Base-by-base conservation (phyloP, 2,888 invertebrate genomes). In the Pemphredon lugubris region DNA sequence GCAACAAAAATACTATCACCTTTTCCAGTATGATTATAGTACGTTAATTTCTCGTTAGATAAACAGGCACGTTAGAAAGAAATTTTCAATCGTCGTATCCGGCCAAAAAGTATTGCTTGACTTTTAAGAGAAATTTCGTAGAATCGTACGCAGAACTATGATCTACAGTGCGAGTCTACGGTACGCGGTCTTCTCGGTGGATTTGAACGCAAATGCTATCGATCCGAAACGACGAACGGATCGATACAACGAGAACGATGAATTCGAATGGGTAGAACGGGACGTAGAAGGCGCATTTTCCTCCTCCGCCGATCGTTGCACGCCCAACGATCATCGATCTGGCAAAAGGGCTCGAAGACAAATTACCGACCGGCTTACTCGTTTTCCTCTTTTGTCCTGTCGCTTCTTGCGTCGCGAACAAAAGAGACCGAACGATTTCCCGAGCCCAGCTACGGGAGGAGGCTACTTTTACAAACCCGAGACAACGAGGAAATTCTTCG, bases 1-100 rank as follows among this genome's bases (percentile, higher is more conserved):
- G 71, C 73, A 73, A 73, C 73, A 73, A 73, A 73, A 73, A 73
- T 73, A 73, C 73, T 73, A 73, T 73, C 73, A 73, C 73, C 73
- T 66, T 51, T 67, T 71, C 73, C 71, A 71, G 66, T 71, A 71
- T 71, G 66, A 67, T 73, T 73, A 73, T 71, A 71, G 58, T 73
- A 73, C 58, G 73, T 73, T 73, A 73, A 73, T 60, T 70, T 65
- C 53, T 72, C 53, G 51, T 65, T 60, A 59, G 70, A 64, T 72
- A 65, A 71, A 71, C 61, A 73, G 73, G 73, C 73, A 71, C 73
- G 71, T 71, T 65, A 39, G 53, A 71, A 71, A 66, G 57, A 71
- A 61, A 66, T 71, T 73, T 20, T 58, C 64, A 44, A 73, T 61
- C 71, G 60, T 67, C 71, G 47, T 73, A 58, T 54, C 60, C 60